phyloP scores from a whole-genome alignment of 2,797 vertebrate genomes.

The Pagetopsis macropterus region DNA sequence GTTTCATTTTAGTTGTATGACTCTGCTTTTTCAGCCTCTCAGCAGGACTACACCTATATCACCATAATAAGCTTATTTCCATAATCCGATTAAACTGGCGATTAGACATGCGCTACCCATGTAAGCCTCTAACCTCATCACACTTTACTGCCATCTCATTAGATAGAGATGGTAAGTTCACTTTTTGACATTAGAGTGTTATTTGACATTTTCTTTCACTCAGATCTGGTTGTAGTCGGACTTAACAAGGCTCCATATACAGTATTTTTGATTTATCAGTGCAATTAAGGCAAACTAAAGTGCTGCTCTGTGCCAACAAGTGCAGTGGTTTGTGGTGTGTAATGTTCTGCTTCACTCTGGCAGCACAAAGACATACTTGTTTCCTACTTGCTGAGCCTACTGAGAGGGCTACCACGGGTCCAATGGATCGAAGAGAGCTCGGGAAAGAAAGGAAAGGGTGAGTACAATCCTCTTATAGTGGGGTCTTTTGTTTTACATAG shows the following conservation, averaged over 20 bases:
- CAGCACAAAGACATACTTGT: slow-evolving; percentile 95
- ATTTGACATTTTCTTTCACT: slow-evolving; percentile 2
- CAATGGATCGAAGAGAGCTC: slow-evolving; percentile 97
- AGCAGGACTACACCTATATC: slow-evolving; percentile 39
- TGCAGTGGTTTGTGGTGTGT: slow-evolving; percentile 43
- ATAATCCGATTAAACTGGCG: slow-evolving; percentile 65
- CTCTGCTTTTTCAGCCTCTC: slow-evolving; percentile 15
- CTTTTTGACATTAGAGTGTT: slow-evolving; percentile 10
- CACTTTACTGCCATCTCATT: slow-evolving; percentile 23
- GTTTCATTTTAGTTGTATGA: neutral
- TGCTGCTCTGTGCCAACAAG: slow-evolving; percentile 9
- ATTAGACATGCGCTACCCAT: slow-evolving; percentile 55
- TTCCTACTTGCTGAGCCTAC: slow-evolving; percentile 91
- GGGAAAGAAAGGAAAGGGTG: slow-evolving; percentile 92
- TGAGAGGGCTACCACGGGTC: slow-evolving; percentile 93
- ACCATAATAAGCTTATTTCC: slow-evolving; percentile 49
- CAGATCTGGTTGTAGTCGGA: slow-evolving; percentile 1
- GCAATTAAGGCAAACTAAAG: slow-evolving; percentile 7
- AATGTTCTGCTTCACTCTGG: slow-evolving; percentile 64
- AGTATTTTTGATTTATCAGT: slow-evolving; percentile 1
- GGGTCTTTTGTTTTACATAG: slow-evolving; percentile 30
- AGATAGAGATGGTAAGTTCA: slow-evolving; percentile 4
- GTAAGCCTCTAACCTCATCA: slow-evolving; percentile 67
- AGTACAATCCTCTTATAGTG: slow-evolving; percentile 66
- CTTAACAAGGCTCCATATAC: too few relatives aligned